Evolutionary conservation across 1,140 invertebrate species (phyloP).

Genomic region (Drosophila fuyamai): DNA sequence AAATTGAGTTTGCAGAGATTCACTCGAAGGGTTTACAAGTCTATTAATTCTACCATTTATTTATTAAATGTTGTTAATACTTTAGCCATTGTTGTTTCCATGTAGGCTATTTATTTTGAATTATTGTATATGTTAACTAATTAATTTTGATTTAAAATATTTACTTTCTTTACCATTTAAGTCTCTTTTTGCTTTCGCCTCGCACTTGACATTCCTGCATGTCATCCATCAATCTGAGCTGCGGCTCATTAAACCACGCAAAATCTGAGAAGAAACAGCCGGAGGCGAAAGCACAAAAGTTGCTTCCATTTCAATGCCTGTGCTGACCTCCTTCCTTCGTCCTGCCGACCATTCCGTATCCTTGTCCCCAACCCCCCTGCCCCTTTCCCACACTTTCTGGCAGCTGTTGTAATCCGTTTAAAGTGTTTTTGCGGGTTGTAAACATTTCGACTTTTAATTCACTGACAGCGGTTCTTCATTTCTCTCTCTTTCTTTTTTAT

Average conservation of each 20-base stretch:
- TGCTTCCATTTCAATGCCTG: constrained; percentile 12
- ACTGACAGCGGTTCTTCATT: constrained; percentile 24
- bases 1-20: too few relatives aligned
- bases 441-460: constrained; percentile 67
- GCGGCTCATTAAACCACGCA: constrained; percentile 45
- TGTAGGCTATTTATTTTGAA: background rate
- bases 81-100: too few relatives aligned
- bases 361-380: background rate
- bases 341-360: background rate
- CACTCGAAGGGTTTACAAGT: too few relatives aligned
- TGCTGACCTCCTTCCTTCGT: constrained; percentile 5
- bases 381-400: constrained; percentile 1
- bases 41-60: too few relatives aligned
- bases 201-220: constrained; percentile 20
- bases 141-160: background rate
- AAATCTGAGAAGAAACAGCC: constrained; percentile 18
- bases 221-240: constrained; percentile 47
- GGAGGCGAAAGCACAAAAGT: constrained; percentile 6
- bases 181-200: background rate
- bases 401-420: constrained; percentile 56
- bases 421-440: constrained; percentile 59
- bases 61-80: too few relatives aligned
- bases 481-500: background rate
- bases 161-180: background rate
- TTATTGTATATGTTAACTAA: background rate